Evolutionary conservation across 2,113 vertebrate genomes (phyloP).

Genomic region (Antennarius striatus): DNA sequence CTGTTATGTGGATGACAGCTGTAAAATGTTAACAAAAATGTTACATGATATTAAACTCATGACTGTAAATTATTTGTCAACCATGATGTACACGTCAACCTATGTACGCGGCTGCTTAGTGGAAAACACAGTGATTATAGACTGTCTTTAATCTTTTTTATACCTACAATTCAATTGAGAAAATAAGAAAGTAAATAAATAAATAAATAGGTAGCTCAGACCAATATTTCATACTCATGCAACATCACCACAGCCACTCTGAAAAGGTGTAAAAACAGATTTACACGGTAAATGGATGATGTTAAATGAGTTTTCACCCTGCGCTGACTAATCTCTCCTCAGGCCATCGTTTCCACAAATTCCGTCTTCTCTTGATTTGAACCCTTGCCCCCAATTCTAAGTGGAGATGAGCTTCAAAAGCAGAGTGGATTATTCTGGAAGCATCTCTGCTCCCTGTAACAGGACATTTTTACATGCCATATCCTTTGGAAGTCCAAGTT

Average conservation of each 20-base stretch:
- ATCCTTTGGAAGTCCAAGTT: conserved; percentile 53
- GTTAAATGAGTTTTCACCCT: conserved; percentile 61
- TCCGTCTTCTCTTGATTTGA: conserved; percentile 49
- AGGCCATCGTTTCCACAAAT: conserved; percentile 42
- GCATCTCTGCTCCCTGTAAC: background rate
- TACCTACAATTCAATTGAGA: conserved; percentile 49
- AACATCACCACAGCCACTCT: conserved; percentile 20
- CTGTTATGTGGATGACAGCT: background rate
- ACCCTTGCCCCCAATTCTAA: conserved; percentile 56
- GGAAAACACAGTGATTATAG: conserved; percentile 38
- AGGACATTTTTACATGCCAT: conserved; percentile 39
- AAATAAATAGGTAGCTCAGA: conserved; percentile 27
- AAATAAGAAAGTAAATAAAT: conserved; percentile 7
- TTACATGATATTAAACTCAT: conserved; percentile 19
- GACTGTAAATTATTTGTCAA: conserved; percentile 41
- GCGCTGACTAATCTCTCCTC: conserved; percentile 53
- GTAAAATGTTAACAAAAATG: background rate
- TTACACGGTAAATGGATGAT: conserved; percentile 40
- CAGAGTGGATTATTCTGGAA: conserved; percentile 16
- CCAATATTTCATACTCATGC: conserved; percentile 38
- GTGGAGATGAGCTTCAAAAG: conserved; percentile 49
- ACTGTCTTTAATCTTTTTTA: conserved; percentile 36
- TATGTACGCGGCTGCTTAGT: conserved; percentile 13
- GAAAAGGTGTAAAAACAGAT: conserved; percentile 65
- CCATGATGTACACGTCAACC: conserved; percentile 40